Percentiles rank a stretch among this genome's conserved stretches.
Evolutionary conservation across 2,113 vertebrate species (phyloP).

Genomic region (Aleadryas rufinucha): DNA sequence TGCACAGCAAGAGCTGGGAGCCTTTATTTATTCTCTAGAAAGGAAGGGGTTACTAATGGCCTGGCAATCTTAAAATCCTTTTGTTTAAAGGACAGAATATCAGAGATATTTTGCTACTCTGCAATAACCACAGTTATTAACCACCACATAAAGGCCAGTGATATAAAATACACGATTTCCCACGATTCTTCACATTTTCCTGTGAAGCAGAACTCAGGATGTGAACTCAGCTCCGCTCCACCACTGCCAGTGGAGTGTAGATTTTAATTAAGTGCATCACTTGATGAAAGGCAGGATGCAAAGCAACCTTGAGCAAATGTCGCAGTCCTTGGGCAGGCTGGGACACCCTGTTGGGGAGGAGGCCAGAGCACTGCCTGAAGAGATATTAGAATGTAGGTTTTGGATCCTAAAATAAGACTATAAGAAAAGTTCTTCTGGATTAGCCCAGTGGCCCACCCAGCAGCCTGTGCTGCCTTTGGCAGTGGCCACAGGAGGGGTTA

Average conservation of each 20-base stretch:
- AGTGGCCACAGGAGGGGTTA: not conserved
- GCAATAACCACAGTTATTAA: not conserved
- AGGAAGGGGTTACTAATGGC: not conserved
- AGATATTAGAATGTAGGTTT: not conserved
- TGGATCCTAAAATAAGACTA: not conserved
- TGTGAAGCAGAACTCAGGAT: not conserved
- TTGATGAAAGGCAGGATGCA: not conserved
- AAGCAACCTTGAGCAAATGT: not conserved
- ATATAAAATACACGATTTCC: not conserved
- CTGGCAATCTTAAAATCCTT: not conserved
- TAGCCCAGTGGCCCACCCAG: not conserved
- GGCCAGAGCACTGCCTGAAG: not conserved
- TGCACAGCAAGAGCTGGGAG: not conserved
- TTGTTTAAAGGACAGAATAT: not conserved
- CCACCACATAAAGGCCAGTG: not conserved
- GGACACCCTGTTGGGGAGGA: not conserved
- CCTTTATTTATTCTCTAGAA: not conserved
- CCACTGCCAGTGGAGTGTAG: not conserved
- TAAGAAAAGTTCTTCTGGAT: not conserved
- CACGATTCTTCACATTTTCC: not conserved
- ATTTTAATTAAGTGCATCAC: not conserved
- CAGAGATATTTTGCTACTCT: not conserved
- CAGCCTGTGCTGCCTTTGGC: not conserved
- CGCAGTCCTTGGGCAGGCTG: not conserved
- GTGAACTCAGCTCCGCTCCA: not conserved